Percentiles rank a stretch among this genome's conserved stretches.
Evolutionary conservation across 2,113 vertebrate species (phyloP).

Genomic region (Orthonyx spaldingii): DNA sequence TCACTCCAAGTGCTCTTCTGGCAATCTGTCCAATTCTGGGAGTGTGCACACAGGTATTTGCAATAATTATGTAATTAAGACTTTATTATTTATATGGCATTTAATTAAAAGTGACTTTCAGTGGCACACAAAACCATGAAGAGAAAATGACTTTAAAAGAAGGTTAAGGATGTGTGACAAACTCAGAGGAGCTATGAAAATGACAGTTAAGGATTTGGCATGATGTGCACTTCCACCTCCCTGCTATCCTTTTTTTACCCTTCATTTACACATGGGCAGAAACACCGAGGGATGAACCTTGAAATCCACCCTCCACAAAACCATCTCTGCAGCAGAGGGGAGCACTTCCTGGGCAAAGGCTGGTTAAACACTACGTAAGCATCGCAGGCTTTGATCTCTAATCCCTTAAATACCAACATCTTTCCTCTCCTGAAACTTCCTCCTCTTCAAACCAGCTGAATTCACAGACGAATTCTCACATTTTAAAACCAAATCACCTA

Average conservation of each 20-base stretch:
- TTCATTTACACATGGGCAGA: slow-evolving; percentile 7
- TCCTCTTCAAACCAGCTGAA: background rate
- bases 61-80: slow-evolving; percentile 60
- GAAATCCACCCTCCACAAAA: background rate
- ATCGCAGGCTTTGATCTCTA: background rate
- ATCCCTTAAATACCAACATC: background rate
- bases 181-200: slow-evolving; percentile 44
- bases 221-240: background rate
- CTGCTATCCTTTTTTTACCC: slow-evolving; percentile 1
- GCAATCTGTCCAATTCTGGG: background rate
- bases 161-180: slow-evolving; percentile 63
- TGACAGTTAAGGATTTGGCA: slow-evolving; percentile 46
- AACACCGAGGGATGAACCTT: background rate
- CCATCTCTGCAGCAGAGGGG: background rate
- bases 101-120: slow-evolving; percentile 68
- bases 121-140: slow-evolving; percentile 50
- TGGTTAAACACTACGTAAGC: background rate
- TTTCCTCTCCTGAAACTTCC: background rate
- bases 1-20: slow-evolving; percentile 14
- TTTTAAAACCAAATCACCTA: background rate
- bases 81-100: slow-evolving; percentile 63
- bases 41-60: slow-evolving; percentile 24
- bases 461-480: background rate
- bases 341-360: background rate
- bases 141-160: slow-evolving; percentile 57